phyloP scores from a whole-genome alignment of 2,797 vertebrate genomes.

The Streptopelia turtur region DNA sequence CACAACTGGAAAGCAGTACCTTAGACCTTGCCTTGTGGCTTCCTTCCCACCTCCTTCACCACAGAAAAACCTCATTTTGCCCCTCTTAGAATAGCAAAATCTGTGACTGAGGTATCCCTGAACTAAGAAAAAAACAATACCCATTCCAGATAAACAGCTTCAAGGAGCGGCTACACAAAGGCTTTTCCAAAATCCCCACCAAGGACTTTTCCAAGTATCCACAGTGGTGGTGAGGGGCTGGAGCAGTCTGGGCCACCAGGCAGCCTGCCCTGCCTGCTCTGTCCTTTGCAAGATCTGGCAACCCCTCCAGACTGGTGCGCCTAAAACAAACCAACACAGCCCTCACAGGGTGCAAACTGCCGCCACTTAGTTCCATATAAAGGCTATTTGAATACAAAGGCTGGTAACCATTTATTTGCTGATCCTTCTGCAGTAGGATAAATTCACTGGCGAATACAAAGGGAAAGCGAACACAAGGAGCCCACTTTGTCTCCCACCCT shows the following conservation, averaged over 20 bases:
- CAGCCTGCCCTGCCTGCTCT: background rate
- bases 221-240: background rate
- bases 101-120: background rate
- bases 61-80: background rate
- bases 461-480: background rate
- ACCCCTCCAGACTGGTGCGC: no score
- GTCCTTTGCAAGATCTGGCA: background rate
- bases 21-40: background rate
- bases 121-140: background rate
- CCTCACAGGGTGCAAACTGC: background rate
- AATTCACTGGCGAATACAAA: background rate
- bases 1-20: background rate
- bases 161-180: accelerated
- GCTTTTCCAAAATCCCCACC: background rate
- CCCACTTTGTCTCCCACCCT: background rate
- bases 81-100: background rate
- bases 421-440: background rate
- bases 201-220: background rate
- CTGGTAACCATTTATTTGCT: background rate
- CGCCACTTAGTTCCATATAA: background rate
- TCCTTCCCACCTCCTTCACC: background rate
- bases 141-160: background rate
- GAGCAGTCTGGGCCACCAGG: background rate
- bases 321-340: background rate
- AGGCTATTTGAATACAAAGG: background rate